phyloP scores from a whole-genome alignment of 1,140 invertebrate genomes.

The Papilio xuthus region DNA sequence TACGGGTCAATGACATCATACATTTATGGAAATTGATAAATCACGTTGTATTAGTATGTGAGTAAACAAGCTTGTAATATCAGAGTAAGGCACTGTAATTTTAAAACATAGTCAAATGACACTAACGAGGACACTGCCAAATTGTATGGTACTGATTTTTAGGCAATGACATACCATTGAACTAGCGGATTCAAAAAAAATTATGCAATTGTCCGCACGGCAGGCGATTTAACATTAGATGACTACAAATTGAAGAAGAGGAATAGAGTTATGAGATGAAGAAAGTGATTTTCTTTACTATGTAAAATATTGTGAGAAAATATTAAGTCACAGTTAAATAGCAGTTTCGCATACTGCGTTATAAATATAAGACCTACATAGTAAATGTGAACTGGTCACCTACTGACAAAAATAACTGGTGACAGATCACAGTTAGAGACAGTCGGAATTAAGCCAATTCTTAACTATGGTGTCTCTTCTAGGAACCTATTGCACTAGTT shows the following conservation, averaged over 20 bases:
- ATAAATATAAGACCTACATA: slow-evolving; percentile 27
- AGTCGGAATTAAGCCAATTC: slow-evolving; percentile 13
- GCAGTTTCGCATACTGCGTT: neutral
- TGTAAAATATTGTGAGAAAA: neutral
- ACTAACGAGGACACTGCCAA: too few relatives aligned
- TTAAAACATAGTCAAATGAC: neutral
- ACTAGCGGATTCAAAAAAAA: too few relatives aligned
- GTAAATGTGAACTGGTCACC: slow-evolving; percentile 31
- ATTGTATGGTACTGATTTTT: too few relatives aligned
- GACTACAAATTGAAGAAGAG: neutral
- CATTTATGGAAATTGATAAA: neutral
- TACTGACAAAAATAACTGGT: slow-evolving; percentile 25
- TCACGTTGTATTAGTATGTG: neutral
- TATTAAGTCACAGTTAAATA: neutral
- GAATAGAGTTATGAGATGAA: neutral
- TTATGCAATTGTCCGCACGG: too few relatives aligned
- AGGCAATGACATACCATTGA: too few relatives aligned
- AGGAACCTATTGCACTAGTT: neutral
- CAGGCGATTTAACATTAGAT: neutral
- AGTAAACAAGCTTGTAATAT: neutral
- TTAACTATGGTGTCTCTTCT: neutral
- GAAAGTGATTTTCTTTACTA: neutral
- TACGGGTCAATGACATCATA: slow-evolving; percentile 4
- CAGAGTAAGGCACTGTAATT: neutral
- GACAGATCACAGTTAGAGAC: neutral